These are phyloP conservation scores for Vannuccia rotundouncinata DNA, from an alignment of 2,888 invertebrate genomes.

Conservation along the genomic window DNA sequence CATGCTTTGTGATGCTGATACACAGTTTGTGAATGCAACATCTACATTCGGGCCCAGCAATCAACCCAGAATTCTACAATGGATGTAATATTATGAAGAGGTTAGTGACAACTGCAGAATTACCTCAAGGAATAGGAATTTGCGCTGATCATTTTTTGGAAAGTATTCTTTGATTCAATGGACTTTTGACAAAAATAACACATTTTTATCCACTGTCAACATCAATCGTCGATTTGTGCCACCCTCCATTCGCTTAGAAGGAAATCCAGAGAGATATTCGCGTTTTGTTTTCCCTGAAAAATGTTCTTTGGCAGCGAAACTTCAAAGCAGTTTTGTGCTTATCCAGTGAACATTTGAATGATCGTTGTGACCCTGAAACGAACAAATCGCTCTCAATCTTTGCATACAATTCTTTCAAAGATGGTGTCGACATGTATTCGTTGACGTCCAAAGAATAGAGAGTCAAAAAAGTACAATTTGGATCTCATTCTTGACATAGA, in stretches of 20 bases:
- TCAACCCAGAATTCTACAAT: too few species aligned
- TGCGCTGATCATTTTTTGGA: constrained; percentile 19
- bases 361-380: background rate
- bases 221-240: constrained; percentile 20
- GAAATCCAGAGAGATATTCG: background rate
- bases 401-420: background rate
- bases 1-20: too few species aligned
- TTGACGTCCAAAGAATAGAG: background rate
- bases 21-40: too few species aligned
- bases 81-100: background rate
- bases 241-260: background rate
- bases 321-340: background rate
- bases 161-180: constrained; percentile 8
- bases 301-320: background rate
- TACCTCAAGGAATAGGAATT: constrained; percentile 15
- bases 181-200: constrained; percentile 4
- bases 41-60: too few species aligned
- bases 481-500: background rate
- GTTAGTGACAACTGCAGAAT: constrained; percentile 8
- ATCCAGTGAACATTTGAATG: background rate
- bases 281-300: background rate
- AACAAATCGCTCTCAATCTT: background rate
- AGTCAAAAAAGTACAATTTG: background rate
- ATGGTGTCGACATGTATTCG: background rate
- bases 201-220: constrained; percentile 22